Evolutionary conservation across 2,113 vertebrate species (phyloP).

Genomic region (Menura novaehollandiae): DNA sequence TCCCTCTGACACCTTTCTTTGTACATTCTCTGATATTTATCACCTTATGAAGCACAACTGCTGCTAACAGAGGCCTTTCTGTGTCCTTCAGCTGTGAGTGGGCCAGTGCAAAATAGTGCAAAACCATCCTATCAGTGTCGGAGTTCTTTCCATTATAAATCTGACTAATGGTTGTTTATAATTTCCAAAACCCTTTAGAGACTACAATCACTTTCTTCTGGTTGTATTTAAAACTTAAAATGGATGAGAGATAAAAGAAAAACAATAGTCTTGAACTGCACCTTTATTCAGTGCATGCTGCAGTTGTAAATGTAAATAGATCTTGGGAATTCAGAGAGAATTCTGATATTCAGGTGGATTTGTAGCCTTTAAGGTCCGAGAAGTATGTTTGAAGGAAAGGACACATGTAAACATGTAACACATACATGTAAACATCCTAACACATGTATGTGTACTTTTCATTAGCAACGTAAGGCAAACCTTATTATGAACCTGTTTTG

Average conservation of each 20-base stretch:
- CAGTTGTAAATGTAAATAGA: background rate
- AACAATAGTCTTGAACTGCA: accelerated
- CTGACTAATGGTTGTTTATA: background rate
- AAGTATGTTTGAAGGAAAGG: background rate
- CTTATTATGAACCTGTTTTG: background rate
- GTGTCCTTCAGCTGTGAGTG: background rate
- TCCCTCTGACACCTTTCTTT: background rate
- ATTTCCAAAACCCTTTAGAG: background rate
- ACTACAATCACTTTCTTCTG: background rate
- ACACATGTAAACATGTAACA: background rate
- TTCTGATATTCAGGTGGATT: background rate
- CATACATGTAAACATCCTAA: no score
- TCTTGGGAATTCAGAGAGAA: background rate
- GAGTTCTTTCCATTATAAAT: background rate
- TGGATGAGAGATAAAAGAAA: background rate
- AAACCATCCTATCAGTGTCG: background rate
- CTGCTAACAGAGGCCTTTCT: background rate
- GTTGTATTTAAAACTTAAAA: background rate
- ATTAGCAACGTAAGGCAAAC: background rate
- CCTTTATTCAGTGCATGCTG: background rate
- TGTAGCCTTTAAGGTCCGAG: background rate
- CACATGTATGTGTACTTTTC: background rate
- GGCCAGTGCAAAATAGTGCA: background rate
- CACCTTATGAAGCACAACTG: background rate
- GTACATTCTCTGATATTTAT: background rate